phyloP scores from a whole-genome alignment of 2,888 invertebrate genomes.

The Rhaphigaster nebulosa region DNA sequence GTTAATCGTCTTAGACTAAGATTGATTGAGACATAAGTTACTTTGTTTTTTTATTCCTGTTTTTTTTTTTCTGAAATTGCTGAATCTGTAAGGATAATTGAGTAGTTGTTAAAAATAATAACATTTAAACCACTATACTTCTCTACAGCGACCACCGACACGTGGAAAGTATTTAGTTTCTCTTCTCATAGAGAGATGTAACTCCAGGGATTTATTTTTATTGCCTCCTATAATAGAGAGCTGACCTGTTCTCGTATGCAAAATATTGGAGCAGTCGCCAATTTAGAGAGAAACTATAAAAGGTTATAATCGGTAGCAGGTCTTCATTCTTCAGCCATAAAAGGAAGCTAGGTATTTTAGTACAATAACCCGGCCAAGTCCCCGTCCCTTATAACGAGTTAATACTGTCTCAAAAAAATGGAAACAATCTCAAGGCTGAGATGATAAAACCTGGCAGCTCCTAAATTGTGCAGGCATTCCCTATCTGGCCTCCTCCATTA shows the following conservation, averaged over 20 bases:
- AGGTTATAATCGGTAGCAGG: slow-evolving; percentile 1
- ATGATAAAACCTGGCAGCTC: neutral
- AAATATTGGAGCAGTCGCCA: neutral
- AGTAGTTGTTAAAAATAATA: too few relatives aligned
- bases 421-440: neutral
- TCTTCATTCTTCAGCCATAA: neutral
- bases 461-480: neutral
- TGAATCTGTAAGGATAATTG: too few relatives aligned
- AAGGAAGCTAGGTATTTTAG: neutral
- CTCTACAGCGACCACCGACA: neutral
- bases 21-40: too few relatives aligned
- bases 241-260: neutral
- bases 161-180: neutral
- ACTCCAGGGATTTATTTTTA: neutral
- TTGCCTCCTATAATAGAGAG: neutral
- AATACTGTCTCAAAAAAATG: neutral
- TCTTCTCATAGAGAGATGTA: neutral
- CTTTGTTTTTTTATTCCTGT: too few relatives aligned
- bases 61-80: too few relatives aligned
- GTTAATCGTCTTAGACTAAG: too few relatives aligned
- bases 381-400: neutral
- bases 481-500: neutral
- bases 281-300: neutral
- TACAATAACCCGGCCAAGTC: neutral
- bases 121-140: too few relatives aligned